Evolutionary conservation across 1,140 invertebrate genomes (phyloP).

Genomic region (Heterodera carotae): DNA sequence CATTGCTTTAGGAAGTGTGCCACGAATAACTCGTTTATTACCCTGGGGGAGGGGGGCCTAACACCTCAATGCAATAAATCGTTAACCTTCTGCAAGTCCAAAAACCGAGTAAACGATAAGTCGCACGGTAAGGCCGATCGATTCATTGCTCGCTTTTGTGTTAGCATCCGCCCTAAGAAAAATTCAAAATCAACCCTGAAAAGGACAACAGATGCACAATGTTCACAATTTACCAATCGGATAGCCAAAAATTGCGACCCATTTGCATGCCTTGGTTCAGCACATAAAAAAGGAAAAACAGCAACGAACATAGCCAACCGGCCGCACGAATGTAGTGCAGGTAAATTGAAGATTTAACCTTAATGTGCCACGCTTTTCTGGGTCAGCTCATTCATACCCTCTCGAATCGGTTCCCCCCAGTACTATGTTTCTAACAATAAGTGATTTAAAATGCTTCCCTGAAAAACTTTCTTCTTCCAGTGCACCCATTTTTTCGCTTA

Average conservation of each 20-base stretch:
- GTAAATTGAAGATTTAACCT: constrained; percentile 54
- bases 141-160: background rate
- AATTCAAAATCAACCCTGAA: constrained; percentile 19
- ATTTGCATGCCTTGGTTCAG: constrained; percentile 52
- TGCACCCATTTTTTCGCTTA: constrained; percentile 33
- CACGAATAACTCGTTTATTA: no score
- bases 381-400: no score
- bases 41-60: no score
- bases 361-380: constrained; percentile 18
- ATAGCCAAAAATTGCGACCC: constrained; percentile 58
- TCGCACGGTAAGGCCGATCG: constrained; percentile 35
- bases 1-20: no score
- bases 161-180: constrained; percentile 14
- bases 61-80: background rate
- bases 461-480: background rate
- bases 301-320: constrained; percentile 45
- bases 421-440: no score
- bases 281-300: constrained; percentile 53
- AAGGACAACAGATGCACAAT: no score
- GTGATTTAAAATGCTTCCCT: background rate
- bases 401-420: no score
- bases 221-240: constrained; percentile 48
- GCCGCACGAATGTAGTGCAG: constrained; percentile 53
- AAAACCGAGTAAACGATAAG: constrained; percentile 58
- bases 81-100: constrained; percentile 57